phyloP scores from a whole-genome alignment of 2,113 vertebrate genomes.

The Dicrurus megarhynchus region DNA sequence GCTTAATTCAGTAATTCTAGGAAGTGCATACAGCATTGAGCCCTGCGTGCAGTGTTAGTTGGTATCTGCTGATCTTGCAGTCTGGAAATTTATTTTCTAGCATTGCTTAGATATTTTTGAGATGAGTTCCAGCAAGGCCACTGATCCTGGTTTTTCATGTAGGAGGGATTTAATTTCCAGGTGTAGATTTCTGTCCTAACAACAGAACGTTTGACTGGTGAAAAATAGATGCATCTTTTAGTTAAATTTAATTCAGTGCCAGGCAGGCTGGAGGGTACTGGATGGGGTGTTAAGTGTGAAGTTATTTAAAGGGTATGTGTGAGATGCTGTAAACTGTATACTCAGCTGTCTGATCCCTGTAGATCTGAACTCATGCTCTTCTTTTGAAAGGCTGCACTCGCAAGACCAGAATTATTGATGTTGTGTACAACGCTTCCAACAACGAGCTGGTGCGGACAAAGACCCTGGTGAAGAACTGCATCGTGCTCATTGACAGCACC shows the following conservation, averaged over 20 bases:
- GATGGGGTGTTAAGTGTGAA: not conserved
- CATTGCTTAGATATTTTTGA: not conserved
- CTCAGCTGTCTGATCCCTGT: not conserved
- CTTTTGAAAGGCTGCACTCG: constrained; percentile 88
- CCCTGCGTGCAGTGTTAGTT: not conserved
- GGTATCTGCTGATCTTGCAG: not conserved
- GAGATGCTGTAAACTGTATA: not conserved
- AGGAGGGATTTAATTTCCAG: not conserved
- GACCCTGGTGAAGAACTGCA: constrained; percentile 98
- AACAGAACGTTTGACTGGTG: not conserved
- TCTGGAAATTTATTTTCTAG: not conserved
- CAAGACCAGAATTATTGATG: constrained; percentile 97
- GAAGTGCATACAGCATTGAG: fast-evolving
- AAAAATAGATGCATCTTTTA: not conserved
- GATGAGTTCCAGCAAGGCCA: not conserved
- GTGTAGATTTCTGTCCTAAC: not conserved
- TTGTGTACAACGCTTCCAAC: constrained; percentile 98
- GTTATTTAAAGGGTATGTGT: not conserved
- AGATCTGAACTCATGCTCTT: not conserved
- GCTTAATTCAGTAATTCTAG: not conserved
- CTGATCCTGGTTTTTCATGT: not conserved
- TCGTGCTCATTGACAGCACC: constrained; percentile 91
- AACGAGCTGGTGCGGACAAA: constrained; percentile 98
- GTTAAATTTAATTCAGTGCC: not conserved
- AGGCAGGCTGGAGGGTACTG: not conserved